phyloP scores from a whole-genome alignment of 2,113 vertebrate species.

The Melanerpes formicivorus region DNA sequence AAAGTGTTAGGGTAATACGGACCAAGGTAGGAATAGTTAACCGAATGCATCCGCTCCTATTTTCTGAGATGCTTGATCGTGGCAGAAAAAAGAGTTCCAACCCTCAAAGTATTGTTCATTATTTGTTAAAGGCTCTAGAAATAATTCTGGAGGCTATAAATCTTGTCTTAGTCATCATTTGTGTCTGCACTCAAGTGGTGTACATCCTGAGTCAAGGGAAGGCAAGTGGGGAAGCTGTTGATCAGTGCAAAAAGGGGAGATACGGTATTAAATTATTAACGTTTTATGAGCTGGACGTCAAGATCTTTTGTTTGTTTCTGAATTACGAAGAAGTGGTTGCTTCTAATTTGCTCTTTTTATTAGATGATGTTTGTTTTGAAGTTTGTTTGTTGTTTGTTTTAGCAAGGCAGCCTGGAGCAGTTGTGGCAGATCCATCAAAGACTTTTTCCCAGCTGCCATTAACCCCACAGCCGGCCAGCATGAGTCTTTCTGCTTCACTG shows the following conservation, averaged over 20 bases:
- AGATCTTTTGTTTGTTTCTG: neutral
- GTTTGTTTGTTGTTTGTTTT: neutral
- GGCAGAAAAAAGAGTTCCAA: neutral
- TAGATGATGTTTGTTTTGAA: constrained; percentile 34
- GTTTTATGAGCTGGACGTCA: neutral
- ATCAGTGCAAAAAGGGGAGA: neutral
- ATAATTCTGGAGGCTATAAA: neutral
- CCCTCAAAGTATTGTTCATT: neutral
- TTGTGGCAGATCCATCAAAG: neutral
- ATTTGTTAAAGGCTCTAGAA: neutral
- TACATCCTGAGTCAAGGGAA: neutral
- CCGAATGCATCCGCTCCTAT: neutral
- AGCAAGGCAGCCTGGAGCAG: neutral
- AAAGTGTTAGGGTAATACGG: neutral
- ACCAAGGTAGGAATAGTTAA: neutral
- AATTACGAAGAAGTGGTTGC: neutral
- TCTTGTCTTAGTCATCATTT: neutral
- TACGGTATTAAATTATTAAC: constrained; percentile 16
- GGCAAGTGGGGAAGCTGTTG: neutral
- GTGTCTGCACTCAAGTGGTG: neutral
- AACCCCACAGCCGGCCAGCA: neutral
- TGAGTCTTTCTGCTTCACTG: neutral
- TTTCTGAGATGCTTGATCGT: neutral
- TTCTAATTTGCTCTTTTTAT: constrained; percentile 32
- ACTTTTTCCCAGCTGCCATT: neutral